Conservation (phyloP, 1,140 invertebrate genomes). For the Atta texana region DNA sequence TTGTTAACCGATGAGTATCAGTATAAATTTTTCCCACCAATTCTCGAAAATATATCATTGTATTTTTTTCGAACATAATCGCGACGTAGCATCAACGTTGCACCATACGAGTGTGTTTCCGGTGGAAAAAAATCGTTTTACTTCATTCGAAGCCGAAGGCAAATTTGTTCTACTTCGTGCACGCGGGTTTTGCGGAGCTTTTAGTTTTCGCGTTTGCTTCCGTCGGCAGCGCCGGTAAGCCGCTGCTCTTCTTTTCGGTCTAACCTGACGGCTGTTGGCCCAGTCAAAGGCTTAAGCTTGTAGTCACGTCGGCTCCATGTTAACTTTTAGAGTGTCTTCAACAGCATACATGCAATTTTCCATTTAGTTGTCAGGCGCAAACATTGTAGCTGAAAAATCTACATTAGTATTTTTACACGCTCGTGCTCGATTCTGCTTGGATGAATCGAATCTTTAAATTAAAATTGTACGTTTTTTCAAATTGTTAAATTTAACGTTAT, state of each 20-base stretch:
- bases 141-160: slow-evolving; percentile 16
- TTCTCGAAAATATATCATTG: not conserved
- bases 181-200: slow-evolving; percentile 31
- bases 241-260: slow-evolving; percentile 49
- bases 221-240: slow-evolving; percentile 22
- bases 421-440: not conserved
- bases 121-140: slow-evolving; percentile 5
- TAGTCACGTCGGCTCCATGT: slow-evolving; percentile 31
- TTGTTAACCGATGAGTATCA: not conserved
- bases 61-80: slow-evolving; percentile 17
- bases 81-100: not conserved
- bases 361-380: slow-evolving; percentile 52
- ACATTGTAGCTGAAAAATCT: slow-evolving; percentile 33
- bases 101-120: not conserved
- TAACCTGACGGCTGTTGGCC: slow-evolving; percentile 44
- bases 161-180: slow-evolving; percentile 30
- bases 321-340: slow-evolving; percentile 62
- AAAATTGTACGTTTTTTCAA: not conserved
- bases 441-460: not conserved
- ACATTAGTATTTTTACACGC: not conserved
- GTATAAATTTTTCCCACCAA: not conserved
- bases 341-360: slow-evolving; percentile 54
- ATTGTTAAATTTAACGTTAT: not conserved
- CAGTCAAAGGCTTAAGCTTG: slow-evolving; percentile 58
- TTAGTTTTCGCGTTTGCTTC: slow-evolving; percentile 48